These are phyloP conservation scores for Ephestia elutella DNA, from an alignment of 1,140 invertebrate genomes.

Conservation along the genomic window DNA sequence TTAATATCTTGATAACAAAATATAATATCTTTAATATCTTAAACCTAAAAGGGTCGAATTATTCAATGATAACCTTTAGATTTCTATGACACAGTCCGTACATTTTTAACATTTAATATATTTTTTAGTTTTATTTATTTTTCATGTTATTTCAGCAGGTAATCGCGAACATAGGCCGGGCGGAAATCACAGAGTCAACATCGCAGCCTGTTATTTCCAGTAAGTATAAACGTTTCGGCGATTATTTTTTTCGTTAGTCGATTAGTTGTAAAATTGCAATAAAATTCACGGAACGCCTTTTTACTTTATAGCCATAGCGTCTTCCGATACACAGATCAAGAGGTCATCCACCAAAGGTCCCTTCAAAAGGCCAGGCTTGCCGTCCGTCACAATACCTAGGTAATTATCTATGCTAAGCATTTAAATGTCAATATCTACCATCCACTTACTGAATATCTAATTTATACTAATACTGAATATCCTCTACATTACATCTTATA, in stretches of 20 bases:
- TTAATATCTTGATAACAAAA: too few species aligned
- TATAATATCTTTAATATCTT: too few species aligned
- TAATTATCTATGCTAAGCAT: too few species aligned
- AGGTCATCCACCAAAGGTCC: slow-evolving; percentile 52
- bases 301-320: slow-evolving; percentile 42
- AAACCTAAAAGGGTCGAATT: too few species aligned
- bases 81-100: too few species aligned
- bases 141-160: slow-evolving; percentile 38
- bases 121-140: slow-evolving; percentile 1
- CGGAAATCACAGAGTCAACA: slow-evolving; percentile 62
- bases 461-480: too few species aligned
- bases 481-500: neutral
- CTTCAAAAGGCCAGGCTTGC: slow-evolving; percentile 53
- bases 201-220: slow-evolving; percentile 65
- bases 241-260: too few species aligned
- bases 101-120: neutral
- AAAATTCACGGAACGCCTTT: neutral
- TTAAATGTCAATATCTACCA: neutral
- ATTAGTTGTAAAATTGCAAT: too few species aligned
- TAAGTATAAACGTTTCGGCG: slow-evolving; percentile 24
- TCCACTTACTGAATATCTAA: too few species aligned
- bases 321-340: slow-evolving; percentile 53
- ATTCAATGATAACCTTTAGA: too few species aligned
- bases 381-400: slow-evolving; percentile 55
- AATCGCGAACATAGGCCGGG: slow-evolving; percentile 39